Conservation (phyloP, 2,888 invertebrate species). For the Eupithecia centaureata region DNA sequence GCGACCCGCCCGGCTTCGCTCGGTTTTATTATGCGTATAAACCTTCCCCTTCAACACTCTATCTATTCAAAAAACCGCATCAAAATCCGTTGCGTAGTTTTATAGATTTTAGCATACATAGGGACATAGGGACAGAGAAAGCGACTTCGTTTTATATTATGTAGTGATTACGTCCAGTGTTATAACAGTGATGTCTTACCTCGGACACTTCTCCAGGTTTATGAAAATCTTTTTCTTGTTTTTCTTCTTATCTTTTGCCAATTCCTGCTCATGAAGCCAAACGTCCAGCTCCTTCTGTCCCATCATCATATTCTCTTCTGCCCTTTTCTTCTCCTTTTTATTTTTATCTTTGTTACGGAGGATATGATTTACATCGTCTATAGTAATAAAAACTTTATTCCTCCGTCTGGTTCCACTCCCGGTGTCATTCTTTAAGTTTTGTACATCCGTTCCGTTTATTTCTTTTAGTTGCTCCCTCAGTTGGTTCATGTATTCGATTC, state of each 20-base stretch:
- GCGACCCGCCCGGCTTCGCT: too few relatives aligned
- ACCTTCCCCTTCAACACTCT: too few relatives aligned
- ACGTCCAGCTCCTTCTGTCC: not conserved
- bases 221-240: not conserved
- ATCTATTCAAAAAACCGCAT: too few relatives aligned
- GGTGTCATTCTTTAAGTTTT: conserved; percentile 2
- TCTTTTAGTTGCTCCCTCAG: conserved; percentile 53
- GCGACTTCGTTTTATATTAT: too few relatives aligned
- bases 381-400: conserved; percentile 5
- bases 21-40: too few relatives aligned
- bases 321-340: conserved; percentile 3
- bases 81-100: too few relatives aligned
- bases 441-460: conserved; percentile 42
- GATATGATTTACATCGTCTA: too few relatives aligned
- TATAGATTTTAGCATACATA: too few relatives aligned
- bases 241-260: not conserved
- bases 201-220: not conserved
- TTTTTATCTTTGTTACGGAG: not conserved
- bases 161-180: not conserved
- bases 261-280: not conserved
- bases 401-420: conserved; percentile 14
- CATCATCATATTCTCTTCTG: not conserved
- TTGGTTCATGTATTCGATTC: conserved; percentile 51
- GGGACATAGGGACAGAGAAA: too few relatives aligned
- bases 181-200: not conserved